Percentiles rank a stretch among this genome's conserved stretches.
phyloP scores from a whole-genome alignment of 2,888 invertebrate species.

The Calliphora vomitoria region DNA sequence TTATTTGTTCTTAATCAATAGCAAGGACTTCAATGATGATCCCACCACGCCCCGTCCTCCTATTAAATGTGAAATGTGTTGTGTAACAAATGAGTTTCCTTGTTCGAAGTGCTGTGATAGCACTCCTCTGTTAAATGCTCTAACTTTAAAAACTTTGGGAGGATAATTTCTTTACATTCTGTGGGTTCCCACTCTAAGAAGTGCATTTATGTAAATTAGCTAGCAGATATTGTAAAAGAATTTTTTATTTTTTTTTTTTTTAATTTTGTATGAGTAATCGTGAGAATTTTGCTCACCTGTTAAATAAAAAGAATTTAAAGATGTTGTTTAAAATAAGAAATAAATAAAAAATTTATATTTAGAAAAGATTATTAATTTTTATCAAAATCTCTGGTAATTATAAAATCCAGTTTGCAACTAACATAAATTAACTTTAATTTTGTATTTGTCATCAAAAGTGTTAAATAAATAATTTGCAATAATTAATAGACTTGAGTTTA shows the following conservation, averaged over 20 bases:
- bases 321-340: neutral
- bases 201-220: neutral
- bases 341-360: neutral
- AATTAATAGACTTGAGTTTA: no score
- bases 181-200: neutral
- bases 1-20: slow-evolving; percentile 21
- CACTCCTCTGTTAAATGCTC: neutral
- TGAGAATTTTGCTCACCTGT: slow-evolving; percentile 7
- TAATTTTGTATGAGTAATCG: neutral
- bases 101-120: slow-evolving; percentile 6
- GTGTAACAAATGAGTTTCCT: neutral
- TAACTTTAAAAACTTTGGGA: slow-evolving; percentile 27
- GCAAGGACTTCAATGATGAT: neutral
- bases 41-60: neutral
- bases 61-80: neutral
- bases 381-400: neutral
- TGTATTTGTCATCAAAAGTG: neutral
- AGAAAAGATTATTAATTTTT: neutral
- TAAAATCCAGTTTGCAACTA: neutral
- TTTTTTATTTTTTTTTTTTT: neutral
- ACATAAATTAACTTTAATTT: neutral
- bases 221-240: neutral
- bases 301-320: neutral
- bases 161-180: neutral
- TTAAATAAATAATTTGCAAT: no score